Conservation (phyloP, 2,797 vertebrate genomes). For the Cuniculus paca region DNA sequence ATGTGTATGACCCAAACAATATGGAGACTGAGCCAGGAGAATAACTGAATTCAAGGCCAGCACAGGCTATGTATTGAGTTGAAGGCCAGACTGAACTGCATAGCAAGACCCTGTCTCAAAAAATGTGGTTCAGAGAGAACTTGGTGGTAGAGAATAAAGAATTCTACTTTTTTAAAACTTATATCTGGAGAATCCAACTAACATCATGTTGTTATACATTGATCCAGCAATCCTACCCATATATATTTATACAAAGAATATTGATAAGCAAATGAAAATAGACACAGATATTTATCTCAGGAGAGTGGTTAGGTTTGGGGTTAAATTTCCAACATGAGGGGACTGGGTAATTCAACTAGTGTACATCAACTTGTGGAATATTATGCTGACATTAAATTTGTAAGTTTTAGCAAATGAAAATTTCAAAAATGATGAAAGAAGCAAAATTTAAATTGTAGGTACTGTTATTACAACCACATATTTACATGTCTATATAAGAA, state of each 20-base stretch:
- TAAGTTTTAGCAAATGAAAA: background rate
- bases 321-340: background rate
- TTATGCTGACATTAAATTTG: slow-evolving; percentile 7
- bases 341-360: background rate
- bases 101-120: background rate
- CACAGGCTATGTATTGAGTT: background rate
- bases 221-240: background rate
- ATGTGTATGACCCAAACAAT: background rate
- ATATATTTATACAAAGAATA: slow-evolving; percentile 23
- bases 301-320: background rate
- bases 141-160: background rate
- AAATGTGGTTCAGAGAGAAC: background rate
- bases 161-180: background rate
- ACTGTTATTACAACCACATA: background rate
- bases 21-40: background rate
- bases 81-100: background rate
- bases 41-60: background rate
- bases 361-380: background rate
- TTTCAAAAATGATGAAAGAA: slow-evolving; percentile 14
- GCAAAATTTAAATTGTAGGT: background rate
- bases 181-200: background rate
- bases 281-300: background rate
- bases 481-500: background rate
- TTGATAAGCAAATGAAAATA: background rate
- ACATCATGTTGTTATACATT: background rate